A percentile compares a stretch with the other conserved stretches of the same genome.
Evolutionary conservation across 2,888 invertebrate genomes (phyloP).

Genomic region (Acrobeloides nanus): DNA sequence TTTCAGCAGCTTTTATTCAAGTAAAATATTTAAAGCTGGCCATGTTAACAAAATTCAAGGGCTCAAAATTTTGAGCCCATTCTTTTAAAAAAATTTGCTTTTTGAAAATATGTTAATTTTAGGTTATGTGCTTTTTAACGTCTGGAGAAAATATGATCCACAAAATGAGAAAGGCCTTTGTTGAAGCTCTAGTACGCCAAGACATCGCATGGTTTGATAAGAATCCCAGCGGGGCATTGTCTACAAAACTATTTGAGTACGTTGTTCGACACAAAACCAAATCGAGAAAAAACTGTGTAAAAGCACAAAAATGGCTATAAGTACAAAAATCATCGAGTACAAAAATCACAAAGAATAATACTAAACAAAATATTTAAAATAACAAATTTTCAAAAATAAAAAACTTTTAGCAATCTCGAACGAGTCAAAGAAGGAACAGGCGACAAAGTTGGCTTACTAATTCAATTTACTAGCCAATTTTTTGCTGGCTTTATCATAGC

Average conservation of each 20-base stretch:
- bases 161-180: slow-evolving; percentile 56
- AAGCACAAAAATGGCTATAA: too few relatives aligned
- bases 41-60: too few relatives aligned
- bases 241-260: slow-evolving; percentile 59
- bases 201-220: slow-evolving; percentile 57
- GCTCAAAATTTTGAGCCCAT: too few relatives aligned
- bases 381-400: too few relatives aligned
- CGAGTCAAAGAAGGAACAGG: slow-evolving; percentile 52
- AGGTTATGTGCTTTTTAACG: slow-evolving; percentile 55
- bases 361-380: too few relatives aligned
- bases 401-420: slow-evolving; percentile 44
- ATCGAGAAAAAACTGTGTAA: too few relatives aligned
- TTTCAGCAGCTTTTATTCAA: too few relatives aligned
- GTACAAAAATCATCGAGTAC: too few relatives aligned
- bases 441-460: slow-evolving; percentile 49
- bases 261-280: slow-evolving; percentile 14
- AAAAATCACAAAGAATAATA: too few relatives aligned
- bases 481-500: slow-evolving; percentile 48
- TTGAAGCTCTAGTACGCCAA: slow-evolving; percentile 55
- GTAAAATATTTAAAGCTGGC: too few relatives aligned
- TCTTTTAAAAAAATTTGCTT: too few relatives aligned
- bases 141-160: slow-evolving; percentile 58
- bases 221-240: slow-evolving; percentile 58
- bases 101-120: too few relatives aligned
- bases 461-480: slow-evolving; percentile 38